Base-by-base conservation (phyloP, 2,113 vertebrate species). In the Prochilodus magdalenae region DNA sequence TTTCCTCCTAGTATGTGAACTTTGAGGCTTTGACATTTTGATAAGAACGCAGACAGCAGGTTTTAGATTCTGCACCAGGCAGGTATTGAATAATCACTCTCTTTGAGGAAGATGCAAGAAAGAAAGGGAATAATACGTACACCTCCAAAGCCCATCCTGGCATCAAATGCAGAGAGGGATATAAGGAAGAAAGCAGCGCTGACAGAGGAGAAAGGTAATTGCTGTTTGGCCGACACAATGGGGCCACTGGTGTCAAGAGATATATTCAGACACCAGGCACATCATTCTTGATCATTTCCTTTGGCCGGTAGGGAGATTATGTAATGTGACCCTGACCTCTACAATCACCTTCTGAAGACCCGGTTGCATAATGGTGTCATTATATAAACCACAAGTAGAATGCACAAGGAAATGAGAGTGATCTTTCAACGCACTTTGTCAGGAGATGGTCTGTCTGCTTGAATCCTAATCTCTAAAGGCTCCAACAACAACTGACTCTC, bases 251-350 rank as follows among this genome's bases (percentile, higher is more conserved):
- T 81, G 77, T 85, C 73, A 83, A 74, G 47, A 78, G 53, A 78
- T 62, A 69, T 78, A 69, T 62, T 76, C 74, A 73, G 51, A 36
- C 76, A 74, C 33, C 40, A 60, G 67, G 12, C 22, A 63, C 75
- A 67, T 78, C 47, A 62, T 69, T 82, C 70, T 74, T 74, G 20
- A 84, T 84, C 36, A 81, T 69, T 82, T 63, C 55, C 62, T 82
- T 49, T 16, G 27, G 33, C 18, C 63, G 63, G 75, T 73, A 8
- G 30, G 22, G 44, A 80, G 49, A 51, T 79, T 49, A 79, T 47
- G 16, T 69, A 81, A 69, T 57, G n/a, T 79, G 60, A 69, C 36
- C 18, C 33, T 27, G 59, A 27, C 26, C 18, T 75, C 47, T 70
- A 16, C 44, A 70, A 62, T 15, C 30, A 13, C 73, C 65, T 60